Percentiles rank a stretch among this genome's conserved stretches.
These are phyloP conservation scores for rat (Rattus norvegicus) DNA, from an alignment of 2,113 vertebrate genomes.

Conservation along the genomic window GRCr8 NC_086019.1:151240001-151240500, in stretches of 20 bases:
- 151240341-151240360: neutral
- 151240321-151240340: constrained; percentile 93
- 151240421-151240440: too few relatives aligned
- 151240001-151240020: constrained; percentile 99
- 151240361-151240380: neutral
- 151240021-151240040: constrained; percentile 99
- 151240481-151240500: too few relatives aligned
- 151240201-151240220: constrained; percentile 98
- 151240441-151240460: neutral
- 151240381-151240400: neutral
- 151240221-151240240: constrained; percentile 98
- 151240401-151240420: neutral
- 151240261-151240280: constrained; percentile 96
- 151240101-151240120: constrained; percentile 99
- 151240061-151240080: constrained; percentile 99
- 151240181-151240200: constrained; percentile 99
- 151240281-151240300: constrained; percentile 97
- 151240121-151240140: constrained; percentile 98
- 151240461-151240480: neutral
- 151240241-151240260: constrained; percentile 97
- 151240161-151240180: constrained; percentile 99
- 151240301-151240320: constrained; percentile 96
- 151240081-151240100: constrained; percentile 99
- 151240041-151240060: constrained; percentile 99
- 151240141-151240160: constrained; percentile 98